Conservation (phyloP, 2,113 vertebrate genomes). For the Heterocephalus glaber region DNA sequence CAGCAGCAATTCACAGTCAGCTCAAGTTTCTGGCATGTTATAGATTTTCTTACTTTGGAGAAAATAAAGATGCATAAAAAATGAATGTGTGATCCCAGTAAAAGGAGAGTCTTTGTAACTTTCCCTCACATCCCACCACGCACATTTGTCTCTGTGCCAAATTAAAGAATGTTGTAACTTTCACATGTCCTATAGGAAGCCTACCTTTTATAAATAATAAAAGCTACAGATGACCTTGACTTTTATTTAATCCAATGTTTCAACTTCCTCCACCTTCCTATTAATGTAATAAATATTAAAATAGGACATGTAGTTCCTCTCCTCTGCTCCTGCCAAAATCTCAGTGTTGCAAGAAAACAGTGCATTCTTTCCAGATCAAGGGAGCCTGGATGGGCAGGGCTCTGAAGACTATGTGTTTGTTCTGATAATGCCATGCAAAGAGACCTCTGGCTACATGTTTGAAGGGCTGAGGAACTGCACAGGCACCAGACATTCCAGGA, state of each 20-base stretch:
- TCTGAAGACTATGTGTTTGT: neutral
- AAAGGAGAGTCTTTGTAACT: neutral
- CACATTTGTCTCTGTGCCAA: neutral
- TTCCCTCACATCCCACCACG: neutral
- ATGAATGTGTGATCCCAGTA: neutral
- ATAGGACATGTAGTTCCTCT: neutral
- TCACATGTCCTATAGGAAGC: neutral
- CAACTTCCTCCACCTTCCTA: neutral
- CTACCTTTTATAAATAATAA: constrained; percentile 2
- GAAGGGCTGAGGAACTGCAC: neutral
- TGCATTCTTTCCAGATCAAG: neutral
- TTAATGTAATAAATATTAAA: constrained; percentile 12
- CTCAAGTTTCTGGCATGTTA: neutral
- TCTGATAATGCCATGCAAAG: neutral
- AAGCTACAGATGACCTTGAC: neutral
- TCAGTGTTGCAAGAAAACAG: neutral
- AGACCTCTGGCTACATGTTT: neutral
- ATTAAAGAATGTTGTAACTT: neutral
- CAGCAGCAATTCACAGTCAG: neutral
- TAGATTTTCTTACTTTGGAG: neutral
- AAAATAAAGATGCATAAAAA: neutral
- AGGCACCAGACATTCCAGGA: neutral
- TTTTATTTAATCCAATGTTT: constrained; percentile 6
- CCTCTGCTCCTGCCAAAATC: neutral
- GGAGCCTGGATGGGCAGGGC: neutral